A percentile compares a stretch with the other conserved stretches of the same genome.
These are phyloP conservation scores for Pristionchus pacificus DNA, from an alignment of 1,140 invertebrate species.

Conservation along the genomic window DNA sequence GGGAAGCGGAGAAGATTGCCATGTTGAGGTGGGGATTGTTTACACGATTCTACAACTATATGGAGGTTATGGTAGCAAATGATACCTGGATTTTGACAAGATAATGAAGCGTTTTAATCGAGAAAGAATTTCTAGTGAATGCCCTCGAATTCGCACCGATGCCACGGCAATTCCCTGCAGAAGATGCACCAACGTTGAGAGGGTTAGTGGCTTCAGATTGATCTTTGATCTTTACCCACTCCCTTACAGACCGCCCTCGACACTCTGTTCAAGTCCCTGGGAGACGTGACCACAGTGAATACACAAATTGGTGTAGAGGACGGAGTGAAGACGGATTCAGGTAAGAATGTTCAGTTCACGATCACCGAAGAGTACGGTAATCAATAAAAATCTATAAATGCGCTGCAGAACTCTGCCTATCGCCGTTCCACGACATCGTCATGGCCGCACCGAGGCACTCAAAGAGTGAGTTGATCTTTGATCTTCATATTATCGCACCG, in stretches of 20 bases:
- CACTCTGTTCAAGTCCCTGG: neutral
- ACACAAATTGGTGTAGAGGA: neutral
- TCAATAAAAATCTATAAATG: too few species aligned
- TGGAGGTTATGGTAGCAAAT: too few species aligned
- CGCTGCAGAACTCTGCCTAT: neutral
- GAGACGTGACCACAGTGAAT: neutral
- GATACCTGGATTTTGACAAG: too few species aligned
- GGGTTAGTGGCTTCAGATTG: neutral
- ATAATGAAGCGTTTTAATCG: too few species aligned
- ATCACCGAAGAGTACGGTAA: too few species aligned
- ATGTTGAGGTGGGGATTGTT: neutral
- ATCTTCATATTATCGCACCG: too few species aligned
- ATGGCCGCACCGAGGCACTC: neutral
- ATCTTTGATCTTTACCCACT: neutral
- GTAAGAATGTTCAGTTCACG: too few species aligned
- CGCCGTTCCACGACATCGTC: neutral
- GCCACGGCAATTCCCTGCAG: neutral
- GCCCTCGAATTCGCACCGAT: neutral
- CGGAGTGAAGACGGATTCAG: too few species aligned
- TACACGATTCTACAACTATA: too few species aligned
- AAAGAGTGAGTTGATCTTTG: neutral
- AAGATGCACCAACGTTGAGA: neutral
- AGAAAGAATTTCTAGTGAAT: too few species aligned
- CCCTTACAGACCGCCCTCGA: neutral
- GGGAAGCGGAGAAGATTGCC: neutral